Evolutionary conservation across 1,140 invertebrate species (phyloP), one percentile per base, ranked within the genome.

Genomic region (Drosophila miranda): DNA sequence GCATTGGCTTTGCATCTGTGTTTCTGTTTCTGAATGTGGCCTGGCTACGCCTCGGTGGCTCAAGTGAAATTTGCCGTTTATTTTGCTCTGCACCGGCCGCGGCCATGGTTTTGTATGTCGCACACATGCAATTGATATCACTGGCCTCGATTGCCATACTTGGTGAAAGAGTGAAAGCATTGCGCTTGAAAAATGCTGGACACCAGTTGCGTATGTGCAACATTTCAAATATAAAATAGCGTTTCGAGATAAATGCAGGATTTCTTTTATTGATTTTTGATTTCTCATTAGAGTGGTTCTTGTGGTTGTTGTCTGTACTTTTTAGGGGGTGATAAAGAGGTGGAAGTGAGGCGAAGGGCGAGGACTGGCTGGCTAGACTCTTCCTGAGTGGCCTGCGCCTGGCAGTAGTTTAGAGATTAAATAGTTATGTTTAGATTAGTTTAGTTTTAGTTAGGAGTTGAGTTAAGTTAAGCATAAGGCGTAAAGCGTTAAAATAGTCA

Each of bases 91-190:
- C 34, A 13, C 57, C 71, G 61, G 38, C n/a, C 23, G 75, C 54
- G 66, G 48, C 59, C 75, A 71, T 87, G 78, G 82, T 78, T 87
- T 87, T 72, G 75, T 87, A 75, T 87, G 82, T 87, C 82, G 82
- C 82, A 87, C 82, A 87, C 82, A 87, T 87, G 82, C 82, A 87
- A 87, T 73, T 87, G 82, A 87, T 87, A 87, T 82, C 57, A 59
- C 71, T 87, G 82, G 78, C 82, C 82, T 59, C 75, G 66, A 87
- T 87, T 54, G 59, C 78, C 74, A 74, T 74, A 77, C 59, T 75
- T 81, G 72, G 76, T 72, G 81, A 81, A 81, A 82, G 71, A 87
- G 82, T 87, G 82, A 87, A 87, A 87, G 82, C 82, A 87, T 69
- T 87, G 75, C 75, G 51, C 75, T 62, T 19, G 54, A 70, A 78